Evolutionary conservation across 1,140 invertebrate genomes (phyloP).

Genomic region (Mycetomoellerius zeteki): DNA sequence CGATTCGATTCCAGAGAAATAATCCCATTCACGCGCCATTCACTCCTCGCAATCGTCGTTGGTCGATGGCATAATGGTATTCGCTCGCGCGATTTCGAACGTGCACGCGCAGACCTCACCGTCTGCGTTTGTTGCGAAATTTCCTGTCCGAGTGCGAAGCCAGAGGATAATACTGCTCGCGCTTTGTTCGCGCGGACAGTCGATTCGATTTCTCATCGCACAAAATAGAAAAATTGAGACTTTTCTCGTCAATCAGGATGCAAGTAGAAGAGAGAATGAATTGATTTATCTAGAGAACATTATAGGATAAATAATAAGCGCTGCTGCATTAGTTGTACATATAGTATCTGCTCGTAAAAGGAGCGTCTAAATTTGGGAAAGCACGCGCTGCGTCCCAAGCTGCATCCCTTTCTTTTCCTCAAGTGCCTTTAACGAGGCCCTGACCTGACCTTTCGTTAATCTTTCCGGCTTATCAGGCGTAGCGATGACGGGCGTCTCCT

Average conservation of each 20-base stretch:
- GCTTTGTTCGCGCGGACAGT: conserved; percentile 30
- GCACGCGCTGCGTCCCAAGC: neutral
- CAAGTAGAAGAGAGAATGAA: neutral
- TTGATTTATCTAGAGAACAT: neutral
- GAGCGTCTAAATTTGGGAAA: conserved; percentile 17
- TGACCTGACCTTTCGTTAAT: conserved; percentile 58
- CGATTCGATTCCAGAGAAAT: conserved; percentile 56
- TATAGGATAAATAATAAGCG: neutral
- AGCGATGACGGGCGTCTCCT: neutral
- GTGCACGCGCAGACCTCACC: neutral
- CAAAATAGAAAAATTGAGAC: neutral
- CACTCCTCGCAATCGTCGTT: conserved; percentile 39
- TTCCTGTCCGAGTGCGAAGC: neutral
- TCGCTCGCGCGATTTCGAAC: conserved; percentile 34
- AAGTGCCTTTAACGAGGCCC: neutral
- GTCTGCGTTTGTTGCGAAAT: conserved; percentile 6
- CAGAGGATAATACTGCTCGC: neutral
- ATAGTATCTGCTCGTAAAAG: neutral
- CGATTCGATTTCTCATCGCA: conserved; percentile 4
- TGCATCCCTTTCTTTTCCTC: neutral
- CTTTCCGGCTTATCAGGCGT: conserved; percentile 30
- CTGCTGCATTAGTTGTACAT: neutral
- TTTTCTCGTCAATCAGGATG: neutral
- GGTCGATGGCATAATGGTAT: conserved; percentile 2
- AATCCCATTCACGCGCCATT: conserved; percentile 62